Evolutionary conservation across 2,113 vertebrate genomes (phyloP).

Genomic region (Plectropomus leopardus): DNA sequence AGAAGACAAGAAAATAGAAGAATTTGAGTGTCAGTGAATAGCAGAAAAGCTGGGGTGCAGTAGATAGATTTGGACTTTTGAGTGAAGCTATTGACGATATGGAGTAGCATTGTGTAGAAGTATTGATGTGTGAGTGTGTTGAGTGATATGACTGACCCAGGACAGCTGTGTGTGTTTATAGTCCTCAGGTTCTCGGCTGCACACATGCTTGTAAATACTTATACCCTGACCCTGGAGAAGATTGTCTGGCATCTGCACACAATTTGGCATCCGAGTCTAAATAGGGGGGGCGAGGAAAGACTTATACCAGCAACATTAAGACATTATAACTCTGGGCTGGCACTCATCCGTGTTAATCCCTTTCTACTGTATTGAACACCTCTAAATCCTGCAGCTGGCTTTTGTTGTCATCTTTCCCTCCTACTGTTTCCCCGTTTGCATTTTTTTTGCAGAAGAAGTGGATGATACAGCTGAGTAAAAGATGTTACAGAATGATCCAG

Average conservation of each 20-base stretch:
- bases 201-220: slow-evolving; percentile 76
- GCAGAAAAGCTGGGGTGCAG: background rate
- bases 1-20: slow-evolving; percentile 7
- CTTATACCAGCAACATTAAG: slow-evolving; percentile 9
- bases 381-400: slow-evolving; percentile 5
- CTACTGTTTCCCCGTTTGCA: background rate
- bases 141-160: slow-evolving; percentile 29
- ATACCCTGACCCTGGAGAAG: slow-evolving; percentile 65
- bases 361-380: background rate
- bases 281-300: background rate
- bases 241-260: slow-evolving; percentile 48
- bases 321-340: slow-evolving; percentile 10
- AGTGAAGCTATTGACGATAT: slow-evolving; percentile 4
- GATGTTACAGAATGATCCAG: background rate
- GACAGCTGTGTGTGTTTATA: slow-evolving; percentile 72
- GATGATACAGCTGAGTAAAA: background rate
- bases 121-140: slow-evolving; percentile 7
- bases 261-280: slow-evolving; percentile 11
- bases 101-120: background rate
- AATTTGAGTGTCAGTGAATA: slow-evolving; percentile 5
- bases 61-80: background rate
- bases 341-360: background rate
- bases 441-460: background rate
- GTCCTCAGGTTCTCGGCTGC: slow-evolving; percentile 32
- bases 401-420: background rate